phyloP scores from a whole-genome alignment of 2,113 vertebrate species.

The Pomatorhinus ruficollis region DNA sequence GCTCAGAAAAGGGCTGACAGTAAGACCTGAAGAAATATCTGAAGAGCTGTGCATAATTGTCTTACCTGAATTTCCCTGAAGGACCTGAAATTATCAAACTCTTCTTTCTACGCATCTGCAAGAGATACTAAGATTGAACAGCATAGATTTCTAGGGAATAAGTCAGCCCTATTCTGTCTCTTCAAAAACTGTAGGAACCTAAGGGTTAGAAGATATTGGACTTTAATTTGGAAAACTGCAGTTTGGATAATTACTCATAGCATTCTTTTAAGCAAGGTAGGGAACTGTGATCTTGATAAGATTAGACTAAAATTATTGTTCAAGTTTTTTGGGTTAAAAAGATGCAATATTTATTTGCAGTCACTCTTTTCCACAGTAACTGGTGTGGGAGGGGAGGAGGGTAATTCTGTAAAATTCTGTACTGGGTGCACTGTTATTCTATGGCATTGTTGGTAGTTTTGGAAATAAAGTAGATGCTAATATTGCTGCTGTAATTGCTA shows the following conservation, averaged over 20 bases:
- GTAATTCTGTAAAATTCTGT: background rate
- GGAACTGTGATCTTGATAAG: background rate
- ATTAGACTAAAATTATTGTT: background rate
- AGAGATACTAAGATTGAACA: background rate
- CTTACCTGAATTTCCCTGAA: background rate
- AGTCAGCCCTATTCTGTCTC: background rate
- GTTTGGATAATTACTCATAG: background rate
- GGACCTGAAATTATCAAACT: background rate
- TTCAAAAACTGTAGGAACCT: background rate
- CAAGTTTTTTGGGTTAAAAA: background rate
- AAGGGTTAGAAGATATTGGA: background rate
- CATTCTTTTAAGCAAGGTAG: background rate
- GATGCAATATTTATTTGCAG: background rate
- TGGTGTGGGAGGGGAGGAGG: accelerated
- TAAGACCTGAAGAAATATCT: background rate
- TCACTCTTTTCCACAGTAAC: background rate
- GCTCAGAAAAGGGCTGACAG: background rate
- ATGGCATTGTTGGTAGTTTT: background rate
- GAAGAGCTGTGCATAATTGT: background rate
- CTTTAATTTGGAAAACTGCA: background rate
- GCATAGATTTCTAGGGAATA: background rate
- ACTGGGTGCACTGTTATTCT: background rate
- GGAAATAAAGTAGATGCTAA: background rate
- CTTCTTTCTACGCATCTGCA: background rate
- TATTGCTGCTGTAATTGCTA: background rate